Evolutionary conservation across 2,797 vertebrate species (phyloP), one percentile per base, ranked within the genome.

Genomic region (Lutjanus argentimaculatus): DNA sequence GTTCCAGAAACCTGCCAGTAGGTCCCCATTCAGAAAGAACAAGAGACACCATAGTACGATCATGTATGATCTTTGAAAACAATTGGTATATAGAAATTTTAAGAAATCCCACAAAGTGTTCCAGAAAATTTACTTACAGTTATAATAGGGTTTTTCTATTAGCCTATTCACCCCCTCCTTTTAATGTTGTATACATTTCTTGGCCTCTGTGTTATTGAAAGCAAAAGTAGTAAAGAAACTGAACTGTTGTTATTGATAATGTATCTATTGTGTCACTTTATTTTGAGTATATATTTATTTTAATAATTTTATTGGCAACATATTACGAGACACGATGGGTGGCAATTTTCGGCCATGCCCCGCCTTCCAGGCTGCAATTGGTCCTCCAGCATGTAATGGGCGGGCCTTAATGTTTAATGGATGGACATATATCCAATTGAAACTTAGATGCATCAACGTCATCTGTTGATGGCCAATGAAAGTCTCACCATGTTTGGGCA

Each of bases 391-490:
- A 0, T 25, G 0, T 9, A 19, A 1, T 2, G 8, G 85, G 93
- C 75, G 83, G 91, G 57, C 14, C 40, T 17, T 77, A 61, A 11
- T 7, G 0, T 4, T 71, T 58, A 91, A 1, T 73, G 79, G 17
- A 40, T 9, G 17, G 0, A 8, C 4, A 14, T 8, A 0, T 8
- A 61, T 53, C 94, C 87, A 96, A 95, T 95, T 0, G 40, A 6
- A 75, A n/a, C 12, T 0, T 0, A 77, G 48, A 25, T 25, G 0
- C 4, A 8, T 0, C 1, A 21, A 36, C 6, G 68, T 76, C 68
- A 63, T 62, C 12, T 11, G 1, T 0, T 1, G 14, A 1, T 64
- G 77, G 67, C 95, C 94, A 96, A 96, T 95, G 36, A 81, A 17
- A 79, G 45, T n/a, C 22, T 56, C 63, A 12, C 62, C 68, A 15